Evolutionary conservation across 2,888 invertebrate genomes (phyloP).

Genomic region (Caradrina clavipalpis): DNA sequence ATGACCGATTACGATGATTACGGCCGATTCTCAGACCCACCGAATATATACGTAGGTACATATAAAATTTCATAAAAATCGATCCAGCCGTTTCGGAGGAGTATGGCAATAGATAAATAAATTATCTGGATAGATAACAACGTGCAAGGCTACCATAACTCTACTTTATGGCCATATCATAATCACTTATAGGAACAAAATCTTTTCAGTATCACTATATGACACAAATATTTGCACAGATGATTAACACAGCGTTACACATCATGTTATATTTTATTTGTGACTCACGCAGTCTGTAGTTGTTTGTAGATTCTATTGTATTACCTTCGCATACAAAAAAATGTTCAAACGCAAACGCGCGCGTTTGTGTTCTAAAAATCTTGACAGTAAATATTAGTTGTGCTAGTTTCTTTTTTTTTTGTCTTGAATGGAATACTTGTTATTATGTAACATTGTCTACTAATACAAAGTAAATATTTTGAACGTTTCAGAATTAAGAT

Average conservation of each 20-base stretch:
- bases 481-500: not conserved
- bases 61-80: too few relatives aligned
- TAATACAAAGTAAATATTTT: constrained; percentile 26
- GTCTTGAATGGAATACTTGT: too few relatives aligned
- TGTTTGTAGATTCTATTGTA: constrained; percentile 46
- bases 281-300: constrained; percentile 73
- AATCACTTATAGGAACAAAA: constrained; percentile 34
- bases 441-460: too few relatives aligned
- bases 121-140: too few relatives aligned
- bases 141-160: not conserved
- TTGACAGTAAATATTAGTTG: constrained; percentile 46
- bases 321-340: constrained; percentile 47
- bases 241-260: constrained; percentile 73
- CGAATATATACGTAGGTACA: too few relatives aligned
- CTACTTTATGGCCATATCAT: constrained; percentile 1
- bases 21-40: too few relatives aligned
- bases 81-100: too few relatives aligned
- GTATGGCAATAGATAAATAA: too few relatives aligned
- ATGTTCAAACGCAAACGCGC: constrained; percentile 46
- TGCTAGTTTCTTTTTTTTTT: constrained; percentile 45
- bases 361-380: constrained; percentile 51
- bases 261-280: constrained; percentile 66
- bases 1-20: too few relatives aligned
- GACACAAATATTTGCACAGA: constrained; percentile 77
- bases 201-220: constrained; percentile 46